phyloP scores from a whole-genome alignment of 2,797 vertebrate species.

The Glossophaga mutica region DNA sequence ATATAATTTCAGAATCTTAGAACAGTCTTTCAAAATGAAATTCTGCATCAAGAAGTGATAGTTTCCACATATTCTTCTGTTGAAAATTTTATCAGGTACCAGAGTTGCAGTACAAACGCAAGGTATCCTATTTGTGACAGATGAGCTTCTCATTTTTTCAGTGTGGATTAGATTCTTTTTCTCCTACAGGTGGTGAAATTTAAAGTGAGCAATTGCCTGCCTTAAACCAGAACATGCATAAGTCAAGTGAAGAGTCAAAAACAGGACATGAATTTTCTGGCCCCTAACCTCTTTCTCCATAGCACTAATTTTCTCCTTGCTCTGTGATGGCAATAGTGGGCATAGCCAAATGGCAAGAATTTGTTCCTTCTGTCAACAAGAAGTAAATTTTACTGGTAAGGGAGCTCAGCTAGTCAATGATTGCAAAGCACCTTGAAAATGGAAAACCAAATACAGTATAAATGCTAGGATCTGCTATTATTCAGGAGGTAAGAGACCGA shows the following conservation, averaged over 20 bases:
- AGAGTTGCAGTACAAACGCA: constrained; percentile 11
- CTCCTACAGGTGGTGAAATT: constrained; percentile 56
- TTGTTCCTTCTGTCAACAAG: constrained; percentile 64
- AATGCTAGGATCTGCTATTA: constrained; percentile 49
- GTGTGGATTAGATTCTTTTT: background rate
- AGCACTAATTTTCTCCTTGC: constrained; percentile 54
- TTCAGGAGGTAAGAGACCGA: constrained; percentile 38
- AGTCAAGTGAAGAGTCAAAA: constrained; percentile 58
- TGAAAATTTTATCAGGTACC: background rate
- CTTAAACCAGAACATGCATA: constrained; percentile 47
- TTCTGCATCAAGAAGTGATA: background rate
- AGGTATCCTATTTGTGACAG: background rate
- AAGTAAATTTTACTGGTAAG: constrained; percentile 71
- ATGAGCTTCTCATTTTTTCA: constrained; percentile 22
- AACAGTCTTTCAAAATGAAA: background rate
- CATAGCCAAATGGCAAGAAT: constrained; percentile 58
- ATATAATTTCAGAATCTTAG: constrained; percentile 26
- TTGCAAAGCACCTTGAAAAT: constrained; percentile 68
- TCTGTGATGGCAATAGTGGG: constrained; percentile 31
- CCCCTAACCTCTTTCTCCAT: constrained; percentile 37
- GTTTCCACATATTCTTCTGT: background rate
- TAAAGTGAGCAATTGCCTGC: constrained; percentile 51
- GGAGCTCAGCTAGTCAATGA: constrained; percentile 66
- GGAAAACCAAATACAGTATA: constrained; percentile 68
- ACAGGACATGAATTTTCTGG: constrained; percentile 53